phyloP scores from a whole-genome alignment of 1,140 invertebrate genomes.

The Drosophila nebulosa region DNA sequence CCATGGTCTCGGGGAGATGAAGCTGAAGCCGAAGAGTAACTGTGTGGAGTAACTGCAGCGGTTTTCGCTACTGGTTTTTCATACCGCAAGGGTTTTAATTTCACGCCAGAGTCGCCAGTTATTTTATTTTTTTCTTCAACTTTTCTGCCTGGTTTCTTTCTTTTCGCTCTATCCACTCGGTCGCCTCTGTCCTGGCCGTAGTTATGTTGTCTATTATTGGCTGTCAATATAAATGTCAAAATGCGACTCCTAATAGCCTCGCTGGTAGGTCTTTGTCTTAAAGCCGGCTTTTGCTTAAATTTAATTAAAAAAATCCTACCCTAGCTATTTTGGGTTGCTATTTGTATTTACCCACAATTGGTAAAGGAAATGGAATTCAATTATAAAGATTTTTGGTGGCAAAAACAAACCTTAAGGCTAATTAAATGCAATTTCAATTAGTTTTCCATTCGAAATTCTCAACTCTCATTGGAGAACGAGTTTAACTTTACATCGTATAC shows the following conservation, averaged over 20 bases:
- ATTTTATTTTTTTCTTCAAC: constrained; percentile 11
- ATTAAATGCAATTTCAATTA: constrained; percentile 50
- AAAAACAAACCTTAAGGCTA: constrained; percentile 42
- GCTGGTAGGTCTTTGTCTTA: constrained; percentile 30
- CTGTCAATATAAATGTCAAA: constrained; percentile 80
- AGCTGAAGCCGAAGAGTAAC: not conserved
- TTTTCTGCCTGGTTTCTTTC: constrained; percentile 10
- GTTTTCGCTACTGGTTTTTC: constrained; percentile 68
- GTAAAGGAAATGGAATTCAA: constrained; percentile 56
- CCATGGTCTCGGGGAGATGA: not conserved
- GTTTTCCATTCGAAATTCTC: constrained; percentile 12
- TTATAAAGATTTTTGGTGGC: constrained; percentile 24
- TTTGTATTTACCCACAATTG: not conserved
- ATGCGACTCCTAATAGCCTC: constrained; percentile 57
- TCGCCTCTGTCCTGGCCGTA: constrained; percentile 29
- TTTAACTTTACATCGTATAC: not conserved
- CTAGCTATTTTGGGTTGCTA: not conserved
- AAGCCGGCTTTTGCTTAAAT: constrained; percentile 46
- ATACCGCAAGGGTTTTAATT: constrained; percentile 66
- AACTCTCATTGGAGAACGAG: not conserved
- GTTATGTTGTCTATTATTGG: constrained; percentile 79
- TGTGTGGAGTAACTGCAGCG: constrained; percentile 2
- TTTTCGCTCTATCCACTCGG: constrained; percentile 4
- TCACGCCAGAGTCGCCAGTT: constrained; percentile 48
- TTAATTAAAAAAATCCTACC: constrained; percentile 58